These are phyloP conservation scores for Taeniopygia guttata DNA, from an alignment of 2,797 vertebrate species.

Conservation along the genomic window DNA sequence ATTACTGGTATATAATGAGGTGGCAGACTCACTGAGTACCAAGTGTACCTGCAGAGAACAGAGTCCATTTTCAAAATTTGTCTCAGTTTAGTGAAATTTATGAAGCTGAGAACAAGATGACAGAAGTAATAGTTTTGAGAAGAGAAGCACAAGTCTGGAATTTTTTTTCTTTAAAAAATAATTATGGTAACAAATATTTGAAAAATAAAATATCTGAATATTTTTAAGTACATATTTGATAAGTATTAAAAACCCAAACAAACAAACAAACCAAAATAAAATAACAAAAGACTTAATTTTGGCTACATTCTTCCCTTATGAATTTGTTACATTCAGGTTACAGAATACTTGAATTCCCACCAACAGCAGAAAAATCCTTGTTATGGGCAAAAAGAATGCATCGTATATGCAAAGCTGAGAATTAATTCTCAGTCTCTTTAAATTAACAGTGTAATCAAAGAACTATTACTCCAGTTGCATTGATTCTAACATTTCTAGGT, in stretches of 20 bases:
- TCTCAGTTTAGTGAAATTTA: neutral
- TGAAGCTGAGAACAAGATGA: neutral
- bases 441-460: neutral
- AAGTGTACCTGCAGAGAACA: neutral
- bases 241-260: neutral
- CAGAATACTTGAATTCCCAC: neutral
- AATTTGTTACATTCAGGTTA: neutral
- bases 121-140: neutral
- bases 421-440: neutral
- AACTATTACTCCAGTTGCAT: neutral
- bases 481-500: neutral
- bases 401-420: neutral
- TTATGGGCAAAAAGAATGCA: neutral
- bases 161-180: neutral
- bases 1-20: neutral
- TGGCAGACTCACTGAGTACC: neutral
- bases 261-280: neutral
- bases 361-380: neutral
- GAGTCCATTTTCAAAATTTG: neutral
- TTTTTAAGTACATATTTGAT: accelerated
- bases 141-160: neutral
- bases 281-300: neutral
- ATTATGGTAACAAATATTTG: neutral
- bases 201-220: neutral
- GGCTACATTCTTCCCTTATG: neutral